phyloP scores from a whole-genome alignment of 23 tunicate species.

The Ciona savignyi region DNA sequence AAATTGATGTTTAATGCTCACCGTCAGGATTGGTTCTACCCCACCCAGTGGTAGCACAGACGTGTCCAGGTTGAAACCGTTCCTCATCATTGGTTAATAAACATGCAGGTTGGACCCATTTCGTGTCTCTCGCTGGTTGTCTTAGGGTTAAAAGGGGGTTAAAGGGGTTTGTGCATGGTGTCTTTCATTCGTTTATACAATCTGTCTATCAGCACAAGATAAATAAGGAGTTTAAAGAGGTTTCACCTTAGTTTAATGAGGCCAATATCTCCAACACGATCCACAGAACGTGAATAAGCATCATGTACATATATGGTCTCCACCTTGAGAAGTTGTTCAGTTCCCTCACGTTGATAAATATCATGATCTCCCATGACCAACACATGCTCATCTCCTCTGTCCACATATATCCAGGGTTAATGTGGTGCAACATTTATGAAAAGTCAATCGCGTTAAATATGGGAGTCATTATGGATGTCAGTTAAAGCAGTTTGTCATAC shows the following conservation, averaged over 20 bases:
- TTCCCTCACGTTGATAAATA: slow-evolving; percentile 39
- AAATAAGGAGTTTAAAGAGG: not conserved
- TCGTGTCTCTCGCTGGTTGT: slow-evolving; percentile 44
- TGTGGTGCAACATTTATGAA: too few relatives aligned
- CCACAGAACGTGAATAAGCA: slow-evolving; percentile 32
- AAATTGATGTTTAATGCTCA: too few relatives aligned
- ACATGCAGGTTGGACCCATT: slow-evolving; percentile 60
- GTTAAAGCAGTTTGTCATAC: too few relatives aligned
- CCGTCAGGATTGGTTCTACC: slow-evolving; percentile 46
- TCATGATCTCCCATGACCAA: slow-evolving; percentile 76
- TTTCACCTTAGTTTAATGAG: slow-evolving; percentile 63
- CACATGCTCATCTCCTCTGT: slow-evolving; percentile 65
- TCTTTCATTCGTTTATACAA: not conserved
- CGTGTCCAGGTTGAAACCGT: slow-evolving; percentile 41
- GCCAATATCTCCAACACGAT: slow-evolving; percentile 69
- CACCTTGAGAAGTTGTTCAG: slow-evolving; percentile 61
- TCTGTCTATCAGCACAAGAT: too few relatives aligned
- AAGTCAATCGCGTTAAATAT: too few relatives aligned
- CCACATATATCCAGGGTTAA: too few relatives aligned
- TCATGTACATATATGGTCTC: slow-evolving; percentile 44
- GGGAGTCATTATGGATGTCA: too few relatives aligned
- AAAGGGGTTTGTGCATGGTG: not conserved
- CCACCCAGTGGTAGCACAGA: slow-evolving; percentile 85
- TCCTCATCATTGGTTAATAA: slow-evolving; percentile 22
- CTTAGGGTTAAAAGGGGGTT: slow-evolving; percentile 9